A percentile compares a stretch with the other conserved stretches of the same genome.
These are phyloP conservation scores for Pitangus sulphuratus DNA, from an alignment of 2,797 vertebrate species.

Conservation along the genomic window DNA sequence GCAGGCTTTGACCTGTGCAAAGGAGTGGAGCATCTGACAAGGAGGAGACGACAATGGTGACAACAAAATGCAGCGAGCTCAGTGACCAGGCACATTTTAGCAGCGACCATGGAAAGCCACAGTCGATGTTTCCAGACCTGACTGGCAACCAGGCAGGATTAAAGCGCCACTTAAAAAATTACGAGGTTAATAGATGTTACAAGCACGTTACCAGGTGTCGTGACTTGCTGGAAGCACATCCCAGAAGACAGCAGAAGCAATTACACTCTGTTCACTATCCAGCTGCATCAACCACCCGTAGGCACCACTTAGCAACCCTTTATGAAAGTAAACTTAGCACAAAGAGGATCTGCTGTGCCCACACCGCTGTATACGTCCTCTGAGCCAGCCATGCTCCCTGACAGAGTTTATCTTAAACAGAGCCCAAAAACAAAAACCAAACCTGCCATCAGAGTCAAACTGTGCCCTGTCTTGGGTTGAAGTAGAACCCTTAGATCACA, in stretches of 20 bases:
- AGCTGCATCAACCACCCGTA: background rate
- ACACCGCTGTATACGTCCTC: background rate
- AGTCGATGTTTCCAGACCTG: background rate
- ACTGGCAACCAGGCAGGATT: background rate
- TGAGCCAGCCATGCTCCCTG: background rate
- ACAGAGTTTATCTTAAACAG: background rate
- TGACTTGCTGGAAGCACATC: slow-evolving; percentile 36
- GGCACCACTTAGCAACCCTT: background rate
- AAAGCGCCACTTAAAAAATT: slow-evolving; percentile 28
- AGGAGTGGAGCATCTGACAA: background rate
- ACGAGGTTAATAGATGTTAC: slow-evolving; percentile 41
- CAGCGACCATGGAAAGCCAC: background rate
- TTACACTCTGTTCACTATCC: slow-evolving; percentile 3
- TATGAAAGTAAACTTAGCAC: background rate
- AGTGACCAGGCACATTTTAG: background rate
- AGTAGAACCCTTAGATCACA: background rate
- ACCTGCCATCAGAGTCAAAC: background rate
- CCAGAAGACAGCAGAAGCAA: slow-evolving; percentile 27
- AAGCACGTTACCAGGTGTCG: background rate
- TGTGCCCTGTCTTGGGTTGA: background rate
- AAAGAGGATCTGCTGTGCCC: background rate
- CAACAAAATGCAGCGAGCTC: background rate
- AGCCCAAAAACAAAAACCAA: background rate
- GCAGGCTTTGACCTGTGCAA: background rate
- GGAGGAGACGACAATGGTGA: background rate